These are phyloP conservation scores for Podabrus alpinus DNA, from an alignment of 2,888 invertebrate genomes.

Conservation along the genomic window DNA sequence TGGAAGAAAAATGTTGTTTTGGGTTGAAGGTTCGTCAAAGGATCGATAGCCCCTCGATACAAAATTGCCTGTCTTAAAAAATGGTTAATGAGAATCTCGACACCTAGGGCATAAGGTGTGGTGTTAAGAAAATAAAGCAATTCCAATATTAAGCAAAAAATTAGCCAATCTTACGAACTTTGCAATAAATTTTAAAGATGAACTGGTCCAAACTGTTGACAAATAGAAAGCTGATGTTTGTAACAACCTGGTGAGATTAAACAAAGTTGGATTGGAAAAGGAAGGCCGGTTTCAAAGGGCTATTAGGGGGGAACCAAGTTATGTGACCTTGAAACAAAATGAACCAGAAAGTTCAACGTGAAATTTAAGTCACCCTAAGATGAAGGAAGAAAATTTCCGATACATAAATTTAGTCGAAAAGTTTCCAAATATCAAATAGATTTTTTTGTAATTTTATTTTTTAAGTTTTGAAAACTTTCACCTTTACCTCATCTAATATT, in stretches of 20 bases:
- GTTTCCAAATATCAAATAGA: background rate
- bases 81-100: no score
- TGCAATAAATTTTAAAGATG: background rate
- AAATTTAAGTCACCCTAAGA: background rate
- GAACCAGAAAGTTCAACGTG: background rate
- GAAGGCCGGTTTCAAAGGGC: no score
- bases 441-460: background rate
- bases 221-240: background rate
- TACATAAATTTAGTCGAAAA: background rate
- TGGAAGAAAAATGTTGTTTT: background rate
- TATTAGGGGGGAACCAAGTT: no score
- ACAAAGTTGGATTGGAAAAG: background rate
- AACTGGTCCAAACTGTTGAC: background rate
- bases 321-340: no score
- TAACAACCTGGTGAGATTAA: no score
- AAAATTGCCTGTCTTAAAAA: no score
- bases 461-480: background rate
- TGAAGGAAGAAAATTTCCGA: background rate
- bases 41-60: background rate
- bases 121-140: background rate
- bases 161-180: background rate
- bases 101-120: no score
- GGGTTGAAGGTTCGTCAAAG: background rate
- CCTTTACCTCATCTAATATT: background rate
- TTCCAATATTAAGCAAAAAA: background rate